Evolutionary conservation across 2,113 vertebrate species (phyloP).

Genomic region (Nothocercus julius): DNA sequence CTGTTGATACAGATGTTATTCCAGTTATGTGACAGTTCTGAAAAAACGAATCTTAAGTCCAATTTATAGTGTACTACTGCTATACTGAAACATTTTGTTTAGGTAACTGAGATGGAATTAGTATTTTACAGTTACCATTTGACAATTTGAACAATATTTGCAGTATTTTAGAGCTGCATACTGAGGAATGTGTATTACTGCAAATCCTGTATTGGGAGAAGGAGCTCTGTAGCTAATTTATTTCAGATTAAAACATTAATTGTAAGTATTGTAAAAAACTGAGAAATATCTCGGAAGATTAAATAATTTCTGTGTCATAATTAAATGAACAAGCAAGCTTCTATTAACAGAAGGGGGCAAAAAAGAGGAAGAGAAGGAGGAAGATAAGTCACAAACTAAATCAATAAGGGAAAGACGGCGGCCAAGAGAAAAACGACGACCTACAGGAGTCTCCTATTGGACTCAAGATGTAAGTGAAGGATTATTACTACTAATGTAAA

Average conservation of each 20-base stretch:
- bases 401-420: slow-evolving; percentile 94
- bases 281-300: background rate
- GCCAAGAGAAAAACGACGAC: slow-evolving; percentile 95
- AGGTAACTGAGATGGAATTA: background rate
- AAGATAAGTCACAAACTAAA: slow-evolving; percentile 94
- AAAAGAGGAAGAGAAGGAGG: slow-evolving; percentile 94
- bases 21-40: background rate
- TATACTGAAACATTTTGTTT: background rate
- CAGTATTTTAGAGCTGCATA: background rate
- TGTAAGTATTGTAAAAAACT: background rate
- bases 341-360: slow-evolving; percentile 84
- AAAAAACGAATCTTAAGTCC: background rate
- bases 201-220: background rate
- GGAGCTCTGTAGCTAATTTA: background rate
- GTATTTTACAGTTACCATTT: background rate
- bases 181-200: background rate
- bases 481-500: background rate
- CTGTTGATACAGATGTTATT: background rate
- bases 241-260: background rate
- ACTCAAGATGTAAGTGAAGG: slow-evolving; percentile 88
- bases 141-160: background rate
- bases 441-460: slow-evolving; percentile 94
- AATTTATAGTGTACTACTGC: background rate
- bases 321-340: slow-evolving; percentile 36
- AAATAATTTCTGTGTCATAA: background rate